phyloP scores from a whole-genome alignment of 2,888 invertebrate genomes.

The Trichogramma evanescens region DNA sequence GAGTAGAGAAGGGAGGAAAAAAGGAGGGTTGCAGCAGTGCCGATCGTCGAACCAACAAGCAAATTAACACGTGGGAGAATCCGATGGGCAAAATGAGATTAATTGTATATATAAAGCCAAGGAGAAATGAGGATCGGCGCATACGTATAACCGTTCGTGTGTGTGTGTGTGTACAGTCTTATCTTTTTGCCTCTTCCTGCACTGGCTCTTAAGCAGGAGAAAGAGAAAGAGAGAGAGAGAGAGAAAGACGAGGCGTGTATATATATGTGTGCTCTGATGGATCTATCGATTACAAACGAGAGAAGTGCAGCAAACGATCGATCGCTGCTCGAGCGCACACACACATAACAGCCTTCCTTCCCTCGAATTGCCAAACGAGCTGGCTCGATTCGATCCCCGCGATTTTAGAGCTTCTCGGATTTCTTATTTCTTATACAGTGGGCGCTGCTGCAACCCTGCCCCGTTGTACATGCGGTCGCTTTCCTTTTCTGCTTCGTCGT shows the following conservation, averaged over 20 bases:
- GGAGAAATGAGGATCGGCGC: slow-evolving; percentile 3
- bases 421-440: neutral
- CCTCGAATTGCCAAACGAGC: slow-evolving; percentile 9
- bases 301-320: slow-evolving; percentile 11
- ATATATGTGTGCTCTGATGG: slow-evolving; percentile 30
- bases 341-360: neutral
- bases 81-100: slow-evolving; percentile 42
- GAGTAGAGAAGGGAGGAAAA: slow-evolving; percentile 19
- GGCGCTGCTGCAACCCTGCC: too few relatives aligned
- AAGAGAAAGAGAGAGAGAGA: slow-evolving; percentile 16
- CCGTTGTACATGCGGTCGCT: too few relatives aligned
- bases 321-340: slow-evolving; percentile 17
- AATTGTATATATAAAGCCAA: slow-evolving; percentile 31
- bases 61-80: slow-evolving; percentile 48
- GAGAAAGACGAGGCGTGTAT: slow-evolving; percentile 22
- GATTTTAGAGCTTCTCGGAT: slow-evolving; percentile 22
- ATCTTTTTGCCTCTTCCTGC: slow-evolving; percentile 10
- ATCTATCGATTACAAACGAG: slow-evolving; percentile 27
- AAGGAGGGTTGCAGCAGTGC: slow-evolving; percentile 23
- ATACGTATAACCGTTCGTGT: too few relatives aligned
- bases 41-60: slow-evolving; percentile 42
- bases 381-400: slow-evolving; percentile 3
- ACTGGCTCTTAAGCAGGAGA: slow-evolving; percentile 15
- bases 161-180: slow-evolving; percentile 1
- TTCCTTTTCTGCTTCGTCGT: too few relatives aligned